Conservation (phyloP, 2,113 vertebrate species). For the Thermophis baileyi region DNA sequence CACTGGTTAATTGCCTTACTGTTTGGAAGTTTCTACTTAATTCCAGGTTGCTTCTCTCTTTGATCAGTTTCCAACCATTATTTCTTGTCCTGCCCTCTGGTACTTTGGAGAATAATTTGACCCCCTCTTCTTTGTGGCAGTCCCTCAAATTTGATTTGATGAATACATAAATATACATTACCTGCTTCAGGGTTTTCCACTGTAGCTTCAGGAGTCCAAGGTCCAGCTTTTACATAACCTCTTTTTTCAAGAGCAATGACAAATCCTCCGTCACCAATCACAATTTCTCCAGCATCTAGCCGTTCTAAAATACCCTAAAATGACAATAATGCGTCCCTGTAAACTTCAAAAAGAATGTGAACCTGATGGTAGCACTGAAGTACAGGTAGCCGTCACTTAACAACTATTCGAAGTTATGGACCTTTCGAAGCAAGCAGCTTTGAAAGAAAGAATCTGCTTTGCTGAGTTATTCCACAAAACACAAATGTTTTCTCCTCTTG, state of each 20-base stretch:
- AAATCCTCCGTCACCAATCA: slow-evolving; percentile 95
- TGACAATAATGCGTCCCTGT: not conserved
- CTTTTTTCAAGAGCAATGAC: slow-evolving; percentile 95
- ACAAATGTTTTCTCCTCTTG: not conserved
- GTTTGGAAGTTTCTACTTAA: too few relatives aligned
- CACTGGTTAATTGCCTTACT: too few relatives aligned
- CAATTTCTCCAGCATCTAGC: slow-evolving; percentile 85
- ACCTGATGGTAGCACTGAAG: not conserved
- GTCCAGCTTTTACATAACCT: slow-evolving; percentile 94
- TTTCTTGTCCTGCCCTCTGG: too few relatives aligned
- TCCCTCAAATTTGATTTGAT: not conserved
- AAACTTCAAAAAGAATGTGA: not conserved
- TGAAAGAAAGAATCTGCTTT: not conserved
- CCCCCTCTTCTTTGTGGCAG: too few relatives aligned
- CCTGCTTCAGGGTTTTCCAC: slow-evolving; percentile 92
- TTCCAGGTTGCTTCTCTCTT: too few relatives aligned
- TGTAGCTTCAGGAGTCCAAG: slow-evolving; percentile 95
- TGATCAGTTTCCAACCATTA: too few relatives aligned
- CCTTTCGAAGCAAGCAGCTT: not conserved
- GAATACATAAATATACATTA: slow-evolving; percentile 52
- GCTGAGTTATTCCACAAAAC: not conserved
- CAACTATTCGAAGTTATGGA: not conserved
- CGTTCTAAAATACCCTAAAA: slow-evolving; percentile 88
- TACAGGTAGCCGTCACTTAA: not conserved
- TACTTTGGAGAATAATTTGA: too few relatives aligned